Base-by-base conservation (phyloP, 2,888 invertebrate species). In the Lepidochitona cinerea region DNA sequence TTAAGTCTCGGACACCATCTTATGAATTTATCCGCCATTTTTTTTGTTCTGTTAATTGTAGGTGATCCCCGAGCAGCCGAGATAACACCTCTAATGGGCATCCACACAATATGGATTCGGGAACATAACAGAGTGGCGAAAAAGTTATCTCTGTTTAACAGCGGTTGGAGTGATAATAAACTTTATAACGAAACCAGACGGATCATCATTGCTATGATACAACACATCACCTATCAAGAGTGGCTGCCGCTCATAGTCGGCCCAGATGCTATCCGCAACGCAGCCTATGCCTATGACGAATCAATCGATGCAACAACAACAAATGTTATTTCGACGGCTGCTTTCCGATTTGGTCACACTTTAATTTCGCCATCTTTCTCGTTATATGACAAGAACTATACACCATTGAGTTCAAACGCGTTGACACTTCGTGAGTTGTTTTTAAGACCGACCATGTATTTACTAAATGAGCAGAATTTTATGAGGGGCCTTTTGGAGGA, bases 31-130 rank as follows among this genome's bases (percentile, higher is more conserved):
- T 41, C 18, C 23, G 49, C 49, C 49, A 2, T 4, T 7, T 4
- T 7, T 49, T 49, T n/a, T 7, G 3, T 2, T 49, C 7, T 49
- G 49, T 99, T 99, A 90, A 93, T 93, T 52, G 97, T 98, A 7
- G 99, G 99, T 0, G 99, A 99, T 88, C 96, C 97, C 74, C 93
- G 99, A 69, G 97, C 95, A 0, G 99, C 98, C 89, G 98, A 99
- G 91, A 91, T 92, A 84, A 85, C 93, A 9, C 93, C 92, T 0
- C 85, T 93, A 36, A 86, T 92, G 5, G 88, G 92, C 1, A 92
- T 93, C 92, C 93, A 93, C 85, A 93, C 93, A 0, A 68, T 93
- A 26, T 93, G 92, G 92, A 93, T 99, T 92, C 92, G 99, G 18
- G 97, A 99, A 88, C 99, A 99, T 90, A 99, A 99, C 89, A 93